A percentile compares a stretch with the other conserved stretches of the same genome.
Conservation (phyloP, 2,888 invertebrate genomes). For the Amaurobius ferox region DNA sequence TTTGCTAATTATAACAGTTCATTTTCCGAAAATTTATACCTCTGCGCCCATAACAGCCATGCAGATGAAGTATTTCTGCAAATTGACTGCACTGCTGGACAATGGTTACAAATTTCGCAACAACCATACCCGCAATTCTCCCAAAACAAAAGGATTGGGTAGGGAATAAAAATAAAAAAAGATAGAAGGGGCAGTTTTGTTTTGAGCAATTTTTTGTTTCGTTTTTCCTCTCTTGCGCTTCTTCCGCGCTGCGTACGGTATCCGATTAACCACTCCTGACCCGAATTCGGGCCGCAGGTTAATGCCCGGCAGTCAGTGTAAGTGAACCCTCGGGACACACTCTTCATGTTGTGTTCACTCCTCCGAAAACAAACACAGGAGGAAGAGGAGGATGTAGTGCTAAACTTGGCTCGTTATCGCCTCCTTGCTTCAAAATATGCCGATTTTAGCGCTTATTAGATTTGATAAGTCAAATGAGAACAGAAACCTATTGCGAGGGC, state of each 20-base stretch:
- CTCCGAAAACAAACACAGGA: conserved; percentile 45
- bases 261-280: conserved; percentile 63
- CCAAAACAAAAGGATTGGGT: conserved; percentile 1
- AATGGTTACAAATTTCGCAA: conserved; percentile 6
- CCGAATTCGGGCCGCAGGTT: conserved; percentile 48
- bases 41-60: too few relatives aligned
- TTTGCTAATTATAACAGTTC: too few relatives aligned
- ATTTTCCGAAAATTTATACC: too few relatives aligned
- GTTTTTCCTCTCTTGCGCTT: conserved; percentile 12
- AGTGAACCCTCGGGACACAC: conserved; percentile 43
- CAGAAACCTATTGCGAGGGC: too few relatives aligned
- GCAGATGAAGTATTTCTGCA: too few relatives aligned
- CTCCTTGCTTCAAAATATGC: neutral
- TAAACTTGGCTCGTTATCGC: conserved; percentile 37
- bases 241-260: conserved; percentile 16
- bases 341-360: conserved; percentile 17
- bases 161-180: neutral
- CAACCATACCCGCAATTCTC: neutral
- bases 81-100: neutral
- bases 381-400: neutral
- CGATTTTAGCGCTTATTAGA: too few relatives aligned
- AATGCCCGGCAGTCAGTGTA: conserved; percentile 48
- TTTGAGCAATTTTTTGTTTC: neutral
- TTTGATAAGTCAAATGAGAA: too few relatives aligned
- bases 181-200: neutral